These are phyloP conservation scores for Brachyhypopomus occidentalis DNA, from an alignment of 2,113 vertebrate genomes.

Conservation along the genomic window DNA sequence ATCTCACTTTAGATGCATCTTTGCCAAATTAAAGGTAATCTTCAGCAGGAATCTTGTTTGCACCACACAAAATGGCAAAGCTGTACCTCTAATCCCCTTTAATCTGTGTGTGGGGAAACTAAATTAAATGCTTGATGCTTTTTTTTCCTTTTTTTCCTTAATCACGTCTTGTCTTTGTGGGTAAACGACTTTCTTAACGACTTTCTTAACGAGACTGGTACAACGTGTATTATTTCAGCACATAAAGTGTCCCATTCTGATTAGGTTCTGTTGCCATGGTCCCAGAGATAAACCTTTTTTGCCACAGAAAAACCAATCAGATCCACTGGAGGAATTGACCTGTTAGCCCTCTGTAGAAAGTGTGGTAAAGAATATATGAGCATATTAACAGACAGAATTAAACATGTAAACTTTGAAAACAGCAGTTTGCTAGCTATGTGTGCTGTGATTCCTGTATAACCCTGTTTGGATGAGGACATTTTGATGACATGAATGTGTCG, in stretches of 20 bases:
- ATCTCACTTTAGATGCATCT: constrained; percentile 23
- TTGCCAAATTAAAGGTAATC: constrained; percentile 32
- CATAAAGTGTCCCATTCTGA: constrained; percentile 28
- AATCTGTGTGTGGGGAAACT: constrained; percentile 15
- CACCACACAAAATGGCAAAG: constrained; percentile 40
- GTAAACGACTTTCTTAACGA: constrained; percentile 24
- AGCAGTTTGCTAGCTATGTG: neutral
- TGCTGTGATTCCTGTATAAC: neutral
- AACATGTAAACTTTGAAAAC: neutral
- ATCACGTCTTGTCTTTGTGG: constrained; percentile 27
- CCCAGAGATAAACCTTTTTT: constrained; percentile 17
- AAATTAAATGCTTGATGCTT: constrained; percentile 21
- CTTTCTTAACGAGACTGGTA: constrained; percentile 29
- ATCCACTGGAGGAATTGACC: neutral
- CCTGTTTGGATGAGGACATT: neutral
- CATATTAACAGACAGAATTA: neutral
- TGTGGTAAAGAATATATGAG: neutral
- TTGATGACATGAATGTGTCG: neutral
- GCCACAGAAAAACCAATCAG: neutral
- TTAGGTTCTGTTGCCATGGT: constrained; percentile 29
- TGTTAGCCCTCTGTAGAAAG: neutral
- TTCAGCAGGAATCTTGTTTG: constrained; percentile 52
- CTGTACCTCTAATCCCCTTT: constrained; percentile 49
- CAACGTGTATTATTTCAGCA: constrained; percentile 34
- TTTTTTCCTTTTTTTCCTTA: constrained; percentile 24